Evolutionary conservation across 2,113 vertebrate species (phyloP).

Genomic region (Hemiprocne comata): DNA sequence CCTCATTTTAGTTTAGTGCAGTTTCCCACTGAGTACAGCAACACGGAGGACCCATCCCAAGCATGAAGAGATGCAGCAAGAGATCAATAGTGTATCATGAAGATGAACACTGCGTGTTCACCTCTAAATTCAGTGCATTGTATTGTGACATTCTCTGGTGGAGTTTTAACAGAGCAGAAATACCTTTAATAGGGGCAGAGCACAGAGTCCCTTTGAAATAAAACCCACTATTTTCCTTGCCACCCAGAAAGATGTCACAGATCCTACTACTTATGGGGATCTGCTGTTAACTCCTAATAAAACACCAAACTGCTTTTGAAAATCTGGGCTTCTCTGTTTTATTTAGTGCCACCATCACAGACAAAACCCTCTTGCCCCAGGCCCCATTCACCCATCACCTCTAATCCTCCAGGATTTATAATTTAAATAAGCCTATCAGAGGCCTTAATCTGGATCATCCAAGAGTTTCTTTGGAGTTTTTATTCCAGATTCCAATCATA

Average conservation of each 20-base stretch:
- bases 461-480: not conserved
- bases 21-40: not conserved
- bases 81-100: not conserved
- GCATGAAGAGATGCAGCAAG: not conserved
- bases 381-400: not conserved
- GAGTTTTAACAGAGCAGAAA: not conserved
- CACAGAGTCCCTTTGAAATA: not conserved
- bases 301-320: not conserved
- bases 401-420: conserved; percentile 14
- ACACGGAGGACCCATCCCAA: not conserved
- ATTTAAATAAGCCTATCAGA: conserved; percentile 9
- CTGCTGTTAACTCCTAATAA: not conserved
- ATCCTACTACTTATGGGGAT: not conserved
- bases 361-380: not conserved
- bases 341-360: not conserved
- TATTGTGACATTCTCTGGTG: not conserved
- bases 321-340: conserved; percentile 5
- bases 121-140: not conserved
- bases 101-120: not conserved
- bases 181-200: not conserved
- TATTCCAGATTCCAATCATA: not conserved
- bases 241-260: not conserved
- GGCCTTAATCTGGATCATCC: not conserved
- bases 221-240: fast-evolving
- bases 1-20: not conserved